Percentiles rank a stretch among this genome's conserved stretches.
phyloP scores from a whole-genome alignment of 2,113 vertebrate genomes.

The Perca fluviatilis region DNA sequence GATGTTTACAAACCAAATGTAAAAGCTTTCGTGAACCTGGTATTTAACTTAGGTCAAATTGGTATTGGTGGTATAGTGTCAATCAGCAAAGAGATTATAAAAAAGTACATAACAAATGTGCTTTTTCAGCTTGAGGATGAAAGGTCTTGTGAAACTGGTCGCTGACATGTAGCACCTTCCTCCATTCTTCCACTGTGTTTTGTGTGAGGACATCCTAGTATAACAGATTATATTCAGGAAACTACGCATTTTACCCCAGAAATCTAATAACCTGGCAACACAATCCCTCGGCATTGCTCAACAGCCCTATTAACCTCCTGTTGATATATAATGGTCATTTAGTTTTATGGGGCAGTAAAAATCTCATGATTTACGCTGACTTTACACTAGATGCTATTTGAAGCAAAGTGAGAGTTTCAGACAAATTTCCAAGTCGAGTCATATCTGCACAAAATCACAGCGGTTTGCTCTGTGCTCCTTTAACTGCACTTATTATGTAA shows the following conservation, averaged over 20 bases:
- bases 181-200: neutral
- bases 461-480: constrained; percentile 13
- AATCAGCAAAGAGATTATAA: neutral
- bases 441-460: constrained; percentile 48
- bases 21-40: neutral
- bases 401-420: constrained; percentile 49
- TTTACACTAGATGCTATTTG: constrained; percentile 47
- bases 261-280: constrained; percentile 48
- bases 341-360: constrained; percentile 67
- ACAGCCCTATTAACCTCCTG: constrained; percentile 56
- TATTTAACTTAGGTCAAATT: neutral
- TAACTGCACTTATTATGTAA: constrained; percentile 36
- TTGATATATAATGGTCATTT: constrained; percentile 62
- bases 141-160: neutral
- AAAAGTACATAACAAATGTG: neutral
- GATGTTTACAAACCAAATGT: neutral
- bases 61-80: neutral
- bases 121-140: neutral
- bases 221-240: constrained; percentile 33
- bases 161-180: neutral
- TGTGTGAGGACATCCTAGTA: neutral
- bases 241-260: constrained; percentile 32
- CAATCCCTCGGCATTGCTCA: constrained; percentile 46
- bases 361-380: constrained; percentile 63
- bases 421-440: constrained; percentile 52